Percentiles rank a stretch among this genome's conserved stretches.
phyloP scores from a whole-genome alignment of 2,113 vertebrate species.

The Tinamus guttatus region DNA sequence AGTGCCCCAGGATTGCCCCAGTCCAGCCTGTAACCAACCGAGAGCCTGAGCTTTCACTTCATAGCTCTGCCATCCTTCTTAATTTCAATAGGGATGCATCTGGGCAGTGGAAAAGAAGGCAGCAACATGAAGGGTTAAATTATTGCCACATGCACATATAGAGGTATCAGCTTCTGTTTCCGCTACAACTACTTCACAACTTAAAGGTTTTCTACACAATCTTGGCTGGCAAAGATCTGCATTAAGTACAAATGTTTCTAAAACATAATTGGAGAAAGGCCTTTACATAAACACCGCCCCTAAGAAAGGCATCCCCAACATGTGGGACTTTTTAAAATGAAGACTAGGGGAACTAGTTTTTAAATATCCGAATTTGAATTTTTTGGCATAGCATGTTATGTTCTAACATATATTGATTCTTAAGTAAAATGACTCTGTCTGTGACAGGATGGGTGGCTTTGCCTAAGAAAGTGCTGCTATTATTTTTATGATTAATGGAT shows the following conservation, averaged over 20 bases:
- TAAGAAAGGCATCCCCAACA: not conserved
- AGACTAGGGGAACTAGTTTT: not conserved
- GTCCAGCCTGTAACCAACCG: not conserved
- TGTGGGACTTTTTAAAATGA: not conserved
- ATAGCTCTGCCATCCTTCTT: not conserved
- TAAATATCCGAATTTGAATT: not conserved
- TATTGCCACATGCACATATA: not conserved
- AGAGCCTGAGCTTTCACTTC: not conserved
- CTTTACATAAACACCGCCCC: not conserved
- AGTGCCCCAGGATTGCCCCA: not conserved
- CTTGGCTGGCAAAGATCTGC: not conserved
- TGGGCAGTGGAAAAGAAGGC: not conserved
- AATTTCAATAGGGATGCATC: not conserved
- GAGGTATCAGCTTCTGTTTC: not conserved
- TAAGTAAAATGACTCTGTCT: not conserved
- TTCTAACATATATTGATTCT: not conserved
- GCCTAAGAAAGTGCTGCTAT: not conserved
- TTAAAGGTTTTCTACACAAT: not conserved
- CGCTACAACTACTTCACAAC: not conserved
- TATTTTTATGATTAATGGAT: not conserved
- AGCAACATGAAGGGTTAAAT: not conserved
- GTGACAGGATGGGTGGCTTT: fast-evolving
- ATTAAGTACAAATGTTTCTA: not conserved
- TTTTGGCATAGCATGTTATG: not conserved
- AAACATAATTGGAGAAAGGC: not conserved